Conservation (phyloP, 2,797 vertebrate genomes). For the Chloroceryle inda region DNA sequence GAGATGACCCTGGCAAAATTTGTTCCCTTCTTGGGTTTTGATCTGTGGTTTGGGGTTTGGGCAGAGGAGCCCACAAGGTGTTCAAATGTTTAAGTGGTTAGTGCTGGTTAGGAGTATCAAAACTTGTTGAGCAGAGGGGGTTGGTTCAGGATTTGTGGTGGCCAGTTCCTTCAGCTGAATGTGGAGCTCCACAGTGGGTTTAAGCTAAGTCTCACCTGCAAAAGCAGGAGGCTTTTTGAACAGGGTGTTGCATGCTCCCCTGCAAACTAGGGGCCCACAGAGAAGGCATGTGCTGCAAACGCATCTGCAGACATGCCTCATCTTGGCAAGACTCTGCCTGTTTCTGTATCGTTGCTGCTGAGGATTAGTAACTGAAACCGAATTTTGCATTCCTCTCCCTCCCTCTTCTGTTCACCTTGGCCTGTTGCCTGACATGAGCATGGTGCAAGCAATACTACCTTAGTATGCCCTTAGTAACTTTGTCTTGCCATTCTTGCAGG, state of each 20-base stretch:
- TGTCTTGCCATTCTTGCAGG: background rate
- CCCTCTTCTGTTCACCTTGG: background rate
- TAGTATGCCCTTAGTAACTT: background rate
- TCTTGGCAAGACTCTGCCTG: conserved; percentile 6
- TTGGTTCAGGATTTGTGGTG: background rate
- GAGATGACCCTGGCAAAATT: background rate
- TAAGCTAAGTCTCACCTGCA: background rate
- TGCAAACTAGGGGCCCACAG: background rate
- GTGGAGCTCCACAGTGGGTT: accelerated
- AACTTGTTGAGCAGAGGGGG: accelerated
- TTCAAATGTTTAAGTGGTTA: background rate
- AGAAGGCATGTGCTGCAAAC: background rate
- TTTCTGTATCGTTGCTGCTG: background rate
- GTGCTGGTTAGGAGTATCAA: background rate
- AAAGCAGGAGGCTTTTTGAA: background rate
- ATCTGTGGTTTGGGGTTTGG: background rate
- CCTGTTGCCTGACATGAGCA: background rate
- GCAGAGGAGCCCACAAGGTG: background rate
- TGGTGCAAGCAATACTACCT: background rate
- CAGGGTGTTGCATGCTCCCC: background rate
- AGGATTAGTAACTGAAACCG: background rate
- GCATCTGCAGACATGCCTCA: accelerated
- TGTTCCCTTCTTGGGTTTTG: background rate
- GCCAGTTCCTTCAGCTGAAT: background rate
- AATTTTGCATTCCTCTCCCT: background rate